Percentiles rank a stretch among this genome's conserved stretches.
phyloP scores from a whole-genome alignment of 2,888 invertebrate genomes.

The Rotaria macrura region DNA sequence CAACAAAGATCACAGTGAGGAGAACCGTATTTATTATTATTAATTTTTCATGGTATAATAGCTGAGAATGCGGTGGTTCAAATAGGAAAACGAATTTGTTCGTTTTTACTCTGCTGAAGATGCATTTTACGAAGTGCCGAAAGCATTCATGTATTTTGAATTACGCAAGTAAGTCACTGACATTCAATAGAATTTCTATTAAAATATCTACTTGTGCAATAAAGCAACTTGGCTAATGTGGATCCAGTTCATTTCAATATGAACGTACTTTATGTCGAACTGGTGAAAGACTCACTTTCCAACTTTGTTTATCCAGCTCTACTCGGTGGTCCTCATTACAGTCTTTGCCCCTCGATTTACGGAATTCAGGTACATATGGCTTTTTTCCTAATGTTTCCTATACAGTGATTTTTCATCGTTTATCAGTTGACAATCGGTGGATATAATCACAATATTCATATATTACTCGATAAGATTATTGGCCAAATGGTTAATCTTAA shows the following conservation, averaged over 20 bases:
- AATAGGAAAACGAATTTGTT: constrained; percentile 64
- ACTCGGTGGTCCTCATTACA: constrained; percentile 69
- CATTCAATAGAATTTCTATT: not conserved
- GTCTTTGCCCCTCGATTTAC: constrained; percentile 65
- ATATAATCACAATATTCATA: constrained; percentile 70
- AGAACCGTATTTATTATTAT: not conserved
- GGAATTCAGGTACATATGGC: constrained; percentile 67
- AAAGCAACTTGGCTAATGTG: constrained; percentile 71
- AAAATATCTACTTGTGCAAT: not conserved
- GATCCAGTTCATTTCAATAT: constrained; percentile 74
- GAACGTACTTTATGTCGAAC: constrained; percentile 68
- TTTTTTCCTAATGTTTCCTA: not conserved
- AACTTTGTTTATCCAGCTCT: constrained; percentile 86
- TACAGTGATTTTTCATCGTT: constrained; percentile 22
- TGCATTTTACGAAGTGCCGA: no score
- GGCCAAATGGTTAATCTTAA: no score
- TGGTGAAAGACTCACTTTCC: constrained; percentile 70
- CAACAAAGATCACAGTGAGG: constrained; percentile 15
- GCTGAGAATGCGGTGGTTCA: not conserved
- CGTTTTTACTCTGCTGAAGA: constrained; percentile 90
- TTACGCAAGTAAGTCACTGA: constrained; percentile 11
- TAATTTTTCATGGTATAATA: no score
- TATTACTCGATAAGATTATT: constrained; percentile 68
- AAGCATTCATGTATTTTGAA: constrained; percentile 48
- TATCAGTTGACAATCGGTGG: no score